Evolutionary conservation across 2,888 invertebrate genomes (phyloP).

Genomic region (Smittia sp.): DNA sequence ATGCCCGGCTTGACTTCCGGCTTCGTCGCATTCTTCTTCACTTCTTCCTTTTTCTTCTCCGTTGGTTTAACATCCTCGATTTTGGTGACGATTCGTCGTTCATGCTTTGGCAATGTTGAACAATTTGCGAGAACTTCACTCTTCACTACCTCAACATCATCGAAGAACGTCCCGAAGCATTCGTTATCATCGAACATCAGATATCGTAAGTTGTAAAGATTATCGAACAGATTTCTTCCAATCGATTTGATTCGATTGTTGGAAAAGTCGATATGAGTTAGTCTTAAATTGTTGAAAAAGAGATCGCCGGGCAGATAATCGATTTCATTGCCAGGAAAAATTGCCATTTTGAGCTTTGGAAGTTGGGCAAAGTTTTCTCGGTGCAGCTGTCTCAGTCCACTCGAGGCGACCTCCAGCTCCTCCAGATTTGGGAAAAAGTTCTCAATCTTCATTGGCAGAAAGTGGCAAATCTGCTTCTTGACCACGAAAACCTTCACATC

Average conservation of each 20-base stretch:
- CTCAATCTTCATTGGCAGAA: neutral
- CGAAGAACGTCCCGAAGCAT: neutral
- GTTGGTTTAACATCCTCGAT: neutral
- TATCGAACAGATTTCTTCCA: neutral
- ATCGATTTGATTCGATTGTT: neutral
- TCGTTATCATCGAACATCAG: slow-evolving; percentile 14
- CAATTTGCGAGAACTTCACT: neutral
- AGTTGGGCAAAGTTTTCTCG: neutral
- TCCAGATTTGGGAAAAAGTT: slow-evolving; percentile 14
- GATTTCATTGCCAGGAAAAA: slow-evolving; percentile 27
- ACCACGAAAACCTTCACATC: slow-evolving; percentile 1
- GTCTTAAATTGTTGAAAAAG: neutral
- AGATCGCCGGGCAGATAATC: neutral
- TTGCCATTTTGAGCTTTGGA: neutral
- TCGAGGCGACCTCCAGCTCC: neutral
- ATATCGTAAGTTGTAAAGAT: neutral
- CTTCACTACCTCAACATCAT: neutral
- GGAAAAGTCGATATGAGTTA: slow-evolving; percentile 17
- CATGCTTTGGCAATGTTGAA: neutral
- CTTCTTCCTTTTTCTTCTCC: slow-evolving; percentile 38
- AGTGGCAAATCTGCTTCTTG: neutral
- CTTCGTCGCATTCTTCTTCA: slow-evolving; percentile 2
- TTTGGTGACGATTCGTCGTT: slow-evolving; percentile 6
- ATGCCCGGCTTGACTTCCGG: neutral
- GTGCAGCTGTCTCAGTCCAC: neutral